Percentiles rank a stretch among this genome's conserved stretches.
phyloP scores from a whole-genome alignment of 2,113 vertebrate genomes.

The Spizaetus ornatus region DNA sequence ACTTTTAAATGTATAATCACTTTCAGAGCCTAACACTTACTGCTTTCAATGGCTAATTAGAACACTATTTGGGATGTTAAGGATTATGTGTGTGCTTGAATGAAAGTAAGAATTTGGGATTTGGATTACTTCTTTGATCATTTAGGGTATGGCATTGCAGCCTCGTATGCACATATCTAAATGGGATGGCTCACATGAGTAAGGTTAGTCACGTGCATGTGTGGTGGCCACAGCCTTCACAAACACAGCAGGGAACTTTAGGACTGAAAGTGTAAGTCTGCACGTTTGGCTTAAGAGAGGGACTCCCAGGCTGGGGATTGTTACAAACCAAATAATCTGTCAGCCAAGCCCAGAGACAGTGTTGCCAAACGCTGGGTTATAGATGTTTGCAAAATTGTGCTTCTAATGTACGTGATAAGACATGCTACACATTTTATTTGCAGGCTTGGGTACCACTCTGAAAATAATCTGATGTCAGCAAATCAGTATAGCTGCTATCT shows the following conservation, averaged over 20 bases:
- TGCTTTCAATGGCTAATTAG: not conserved
- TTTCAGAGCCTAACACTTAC: not conserved
- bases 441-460: not conserved
- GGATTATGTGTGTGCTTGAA: not conserved
- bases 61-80: not conserved
- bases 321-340: not conserved
- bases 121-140: not conserved
- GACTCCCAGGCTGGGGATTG: not conserved
- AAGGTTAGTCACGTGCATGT: not conserved
- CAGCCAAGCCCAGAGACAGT: rapidly evolving
- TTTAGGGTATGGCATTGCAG: not conserved
- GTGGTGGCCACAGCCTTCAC: not conserved
- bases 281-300: rapidly evolving
- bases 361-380: not conserved
- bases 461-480: not conserved
- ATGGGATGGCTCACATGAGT: not conserved
- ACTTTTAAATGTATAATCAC: conserved; percentile 14
- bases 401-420: not conserved
- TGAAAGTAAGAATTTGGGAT: not conserved
- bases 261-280: not conserved
- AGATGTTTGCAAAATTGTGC: not conserved
- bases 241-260: not conserved
- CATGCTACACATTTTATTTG: not conserved
- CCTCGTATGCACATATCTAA: not conserved
- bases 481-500: not conserved